Evolutionary conservation across 2,113 vertebrate species (phyloP).

Genomic region (Chaenocephalus aceratus): DNA sequence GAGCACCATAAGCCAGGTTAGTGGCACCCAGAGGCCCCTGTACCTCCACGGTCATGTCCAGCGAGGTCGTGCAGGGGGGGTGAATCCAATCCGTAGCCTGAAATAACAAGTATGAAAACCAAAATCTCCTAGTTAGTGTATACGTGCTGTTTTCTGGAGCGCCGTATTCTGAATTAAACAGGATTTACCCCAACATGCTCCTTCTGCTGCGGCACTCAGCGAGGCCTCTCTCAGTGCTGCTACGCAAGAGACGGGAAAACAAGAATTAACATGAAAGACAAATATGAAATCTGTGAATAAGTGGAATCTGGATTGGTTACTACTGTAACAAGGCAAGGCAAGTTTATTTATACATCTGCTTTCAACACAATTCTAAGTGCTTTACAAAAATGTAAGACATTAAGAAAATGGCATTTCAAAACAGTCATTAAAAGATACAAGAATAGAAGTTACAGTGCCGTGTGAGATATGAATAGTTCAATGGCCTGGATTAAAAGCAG

Average conservation of each 20-base stretch:
- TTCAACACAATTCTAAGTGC: too few species aligned
- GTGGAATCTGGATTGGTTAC: constrained; percentile 7
- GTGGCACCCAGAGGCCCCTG: constrained; percentile 60
- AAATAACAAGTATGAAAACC: constrained; percentile 38
- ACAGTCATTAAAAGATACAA: too few species aligned
- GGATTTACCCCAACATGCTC: constrained; percentile 25
- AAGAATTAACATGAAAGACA: constrained; percentile 16
- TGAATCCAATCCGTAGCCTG: constrained; percentile 31
- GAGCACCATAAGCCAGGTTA: constrained; percentile 99
- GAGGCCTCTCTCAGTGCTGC: constrained; percentile 26
- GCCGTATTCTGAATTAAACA: constrained; percentile 48
- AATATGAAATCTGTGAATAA: constrained; percentile 21
- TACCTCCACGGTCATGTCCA: constrained; percentile 27
- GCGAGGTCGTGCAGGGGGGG: constrained; percentile 46
- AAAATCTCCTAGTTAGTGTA: constrained; percentile 56
- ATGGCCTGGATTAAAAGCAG: too few species aligned
- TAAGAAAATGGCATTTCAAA: too few species aligned
- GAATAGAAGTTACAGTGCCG: too few species aligned
- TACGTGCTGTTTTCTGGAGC: constrained; percentile 48
- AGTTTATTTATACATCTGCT: too few species aligned
- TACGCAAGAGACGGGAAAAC: constrained; percentile 16
- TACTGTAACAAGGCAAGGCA: not conserved
- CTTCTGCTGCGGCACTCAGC: constrained; percentile 41
- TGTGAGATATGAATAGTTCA: too few species aligned
- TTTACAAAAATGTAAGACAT: too few species aligned